Evolutionary conservation across 2,113 vertebrate species (phyloP), one percentile per base, ranked within the genome.

Genomic region (Larimichthys crocea): DNA sequence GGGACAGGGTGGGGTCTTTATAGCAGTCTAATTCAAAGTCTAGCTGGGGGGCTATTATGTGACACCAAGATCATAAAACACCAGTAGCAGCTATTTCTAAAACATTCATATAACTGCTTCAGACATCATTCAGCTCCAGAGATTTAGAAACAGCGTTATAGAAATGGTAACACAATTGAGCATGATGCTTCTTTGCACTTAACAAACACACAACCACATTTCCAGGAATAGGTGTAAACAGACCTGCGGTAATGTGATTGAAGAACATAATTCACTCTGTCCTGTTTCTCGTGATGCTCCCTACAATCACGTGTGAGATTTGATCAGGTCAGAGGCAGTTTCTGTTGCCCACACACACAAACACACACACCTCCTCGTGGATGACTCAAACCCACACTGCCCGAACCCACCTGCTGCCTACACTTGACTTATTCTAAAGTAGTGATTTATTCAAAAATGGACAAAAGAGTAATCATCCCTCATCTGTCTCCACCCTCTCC

Each of bases 351-450:
- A 57, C 65, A 55, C 70, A 59, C 61, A 56, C 60, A 71, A n/a
- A 44, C 26, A 26, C 26, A 26, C 52, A 78, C 74, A 69, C 82
- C 79, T 86, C 85, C 52, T 74, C 72, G 40, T 35, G 26, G 67
- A 88, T 91, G 91, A 94, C 29, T 93, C 92, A 94, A 73, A 76
- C 79, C 79, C 76, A 80, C 88, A 71, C 83, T 55, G 85, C 72
- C 17, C 52, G 6, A 76, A 69, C 79, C 83, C 59, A 90, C 88
- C 70, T 68, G 74, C 87, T 76, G 64, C 86, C 88, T 75, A 90
- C 91, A 77, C 76, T 68, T 42, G 50, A 80, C 63, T 75, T 77
- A 56, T 83, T 72, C 50, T 22, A 57, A 57, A 87, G 81, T 77
- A 75, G 55, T 86, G 80, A 35, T 7, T 35, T 35, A 35, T 35